Conservation (phyloP, 92 coral and sea anemone species). For the Siderastrea siderea region DNA sequence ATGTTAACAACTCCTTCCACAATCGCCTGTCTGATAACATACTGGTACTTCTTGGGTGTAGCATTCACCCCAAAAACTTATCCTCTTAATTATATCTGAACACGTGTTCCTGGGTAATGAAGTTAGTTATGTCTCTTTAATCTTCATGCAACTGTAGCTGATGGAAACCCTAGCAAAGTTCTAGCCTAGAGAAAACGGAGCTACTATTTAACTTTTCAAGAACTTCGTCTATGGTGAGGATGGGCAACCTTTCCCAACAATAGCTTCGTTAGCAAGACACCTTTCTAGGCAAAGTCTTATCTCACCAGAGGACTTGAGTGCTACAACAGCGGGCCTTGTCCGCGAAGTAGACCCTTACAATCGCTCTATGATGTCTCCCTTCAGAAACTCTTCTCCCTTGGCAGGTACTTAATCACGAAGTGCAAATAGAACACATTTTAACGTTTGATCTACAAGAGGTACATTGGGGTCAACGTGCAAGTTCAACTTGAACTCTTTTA, state of each 20-base stretch:
- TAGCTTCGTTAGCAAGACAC: constrained; percentile 23
- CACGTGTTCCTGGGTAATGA: constrained; percentile 45
- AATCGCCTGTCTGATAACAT: constrained; percentile 51
- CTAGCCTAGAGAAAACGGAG: constrained; percentile 23
- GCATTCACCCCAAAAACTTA: constrained; percentile 44
- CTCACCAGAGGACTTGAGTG: constrained; percentile 14
- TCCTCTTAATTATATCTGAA: constrained; percentile 47
- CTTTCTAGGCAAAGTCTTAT: constrained; percentile 37
- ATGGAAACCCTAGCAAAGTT: constrained; percentile 60
- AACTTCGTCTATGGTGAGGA: constrained; percentile 24
- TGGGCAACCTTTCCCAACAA: constrained; percentile 16
- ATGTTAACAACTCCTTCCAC: constrained; percentile 27
- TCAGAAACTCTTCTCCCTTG: constrained; percentile 40
- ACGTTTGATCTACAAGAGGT: constrained; percentile 52
- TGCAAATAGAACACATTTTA: constrained; percentile 44
- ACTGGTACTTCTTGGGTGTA: constrained; percentile 66
- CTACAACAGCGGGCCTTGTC: constrained; percentile 19
- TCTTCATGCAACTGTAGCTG: constrained; percentile 50
- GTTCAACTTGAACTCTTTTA: constrained; percentile 54
- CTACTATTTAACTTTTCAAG: constrained; percentile 18
- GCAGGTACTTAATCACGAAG: constrained; percentile 45
- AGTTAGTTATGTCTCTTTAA: constrained; percentile 57
- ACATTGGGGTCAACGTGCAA: constrained; percentile 51
- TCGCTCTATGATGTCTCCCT: constrained; percentile 50
- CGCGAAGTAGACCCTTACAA: no score